A percentile compares a stretch with the other conserved stretches of the same genome.
Conservation (phyloP, 1,140 invertebrate genomes). For the Dinoponera quadriceps region DNA sequence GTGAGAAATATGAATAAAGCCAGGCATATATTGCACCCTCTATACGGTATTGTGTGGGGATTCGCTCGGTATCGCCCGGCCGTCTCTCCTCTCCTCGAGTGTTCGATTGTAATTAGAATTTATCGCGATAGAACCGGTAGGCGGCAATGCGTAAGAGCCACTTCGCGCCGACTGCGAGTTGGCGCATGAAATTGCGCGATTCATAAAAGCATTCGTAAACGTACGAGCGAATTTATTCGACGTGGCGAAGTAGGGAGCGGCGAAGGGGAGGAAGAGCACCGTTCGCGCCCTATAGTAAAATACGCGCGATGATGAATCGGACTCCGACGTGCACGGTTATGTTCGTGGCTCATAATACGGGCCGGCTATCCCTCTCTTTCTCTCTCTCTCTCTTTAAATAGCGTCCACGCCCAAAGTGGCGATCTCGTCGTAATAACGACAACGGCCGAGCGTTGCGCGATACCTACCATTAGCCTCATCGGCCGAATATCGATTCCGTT, state of each 20-base stretch:
- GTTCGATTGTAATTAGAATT: conserved; percentile 65
- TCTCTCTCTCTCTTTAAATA: conserved; percentile 46
- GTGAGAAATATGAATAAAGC: conserved; percentile 74
- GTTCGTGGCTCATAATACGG: conserved; percentile 18
- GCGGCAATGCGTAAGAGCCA: conserved; percentile 14
- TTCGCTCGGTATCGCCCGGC: conserved; percentile 45
- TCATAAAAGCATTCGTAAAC: conserved; percentile 40
- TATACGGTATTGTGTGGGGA: conserved; percentile 35
- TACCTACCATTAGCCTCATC: conserved; percentile 65
- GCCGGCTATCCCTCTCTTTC: conserved; percentile 9
- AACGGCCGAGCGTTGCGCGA: conserved; percentile 67
- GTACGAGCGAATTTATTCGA: conserved; percentile 28
- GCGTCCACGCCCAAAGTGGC: conserved; percentile 63
- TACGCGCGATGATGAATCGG: neutral
- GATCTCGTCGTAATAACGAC: conserved; percentile 73
- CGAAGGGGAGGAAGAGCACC: neutral
- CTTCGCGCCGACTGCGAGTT: neutral
- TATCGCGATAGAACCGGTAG: neutral
- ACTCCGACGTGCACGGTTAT: neutral
- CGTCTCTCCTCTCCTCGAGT: conserved; percentile 5
- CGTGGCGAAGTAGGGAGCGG: neutral
- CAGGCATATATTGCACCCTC: conserved; percentile 35
- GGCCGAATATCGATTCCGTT: conserved; percentile 68
- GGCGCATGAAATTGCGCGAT: conserved; percentile 23
- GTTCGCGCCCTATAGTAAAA: neutral